Base-by-base conservation (phyloP, 2,888 invertebrate species). In the Nipponacmea schrenckii region DNA sequence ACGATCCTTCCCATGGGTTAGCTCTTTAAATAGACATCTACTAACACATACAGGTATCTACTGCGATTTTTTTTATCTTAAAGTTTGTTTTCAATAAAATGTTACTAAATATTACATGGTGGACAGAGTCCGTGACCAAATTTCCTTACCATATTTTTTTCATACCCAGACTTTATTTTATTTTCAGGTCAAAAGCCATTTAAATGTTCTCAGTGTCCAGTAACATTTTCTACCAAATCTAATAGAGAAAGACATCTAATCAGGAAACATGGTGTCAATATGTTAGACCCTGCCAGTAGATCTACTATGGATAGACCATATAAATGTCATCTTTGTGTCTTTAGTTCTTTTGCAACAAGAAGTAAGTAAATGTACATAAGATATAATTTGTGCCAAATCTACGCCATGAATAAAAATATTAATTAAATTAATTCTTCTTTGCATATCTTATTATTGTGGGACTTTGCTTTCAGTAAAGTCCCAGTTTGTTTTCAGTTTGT, bases 1-100 rank as follows among this genome's bases (percentile, higher is more conserved):
- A 82, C 92, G 97, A 62, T 95, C 96, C 87, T 98, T 98, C 89
- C 97, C 98, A 0, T 98, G 98, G 98, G 95, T 95, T 0, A 97
- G 96, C 44, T 97, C 97, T 0, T 91, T 98, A 39, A 93, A 96
- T n/a, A 92, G 98, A 14, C 98, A 98, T 88, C 94, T 98, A 90
- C 81, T 96, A 8, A 98, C 98, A 0, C 98, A 98, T 88, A 98
- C 97, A 0, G 96, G 88, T 88, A 78, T 68, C 73, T 74, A n/a
- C 24, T 3, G 7, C 46, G 45, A 27, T 14, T 26, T 24, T n/a
- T 67, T 20, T 45, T 44, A 39, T 44, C 65, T 5, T 24, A 65
- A 24, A 44, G 3, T 44, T n/a, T 39, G 10, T 17, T 39, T 15
- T 64, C 17, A 7, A 15, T n/a, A 7, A n/a, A 64, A 24, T 14